Evolutionary conservation across 2,797 vertebrate species (phyloP), one percentile per base, ranked within the genome.

Genomic region (Scarus forsteni): DNA sequence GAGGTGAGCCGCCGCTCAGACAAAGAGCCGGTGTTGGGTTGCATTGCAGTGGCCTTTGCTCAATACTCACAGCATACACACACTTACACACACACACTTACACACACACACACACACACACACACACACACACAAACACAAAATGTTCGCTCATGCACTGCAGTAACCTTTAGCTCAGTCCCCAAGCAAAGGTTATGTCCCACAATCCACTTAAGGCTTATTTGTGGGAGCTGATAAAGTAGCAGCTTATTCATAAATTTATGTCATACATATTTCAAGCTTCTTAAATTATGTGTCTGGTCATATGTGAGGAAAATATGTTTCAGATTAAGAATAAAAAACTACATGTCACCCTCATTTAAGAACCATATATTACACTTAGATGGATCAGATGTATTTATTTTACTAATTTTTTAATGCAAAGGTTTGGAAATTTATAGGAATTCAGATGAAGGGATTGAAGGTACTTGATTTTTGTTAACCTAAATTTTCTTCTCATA

Each of bases 11-110:
- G 71, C 69, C 1, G 70, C 80, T 69, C 83, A 80, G 61, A 88
- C 90, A 91, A 93, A 92, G 85, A 84, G 67, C 71, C 57, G 91
- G 89, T 93, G 85, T 93, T 89, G 54, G 79, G 90, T 94, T 93
- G 88, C 92, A 89, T 57, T 67, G 80, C 88, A 87, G 82, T 80
- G 79, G 84, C 88, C 80, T 85, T 85, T 75, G 82, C 88, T 91
- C 86, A 89, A 91, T 89, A 85, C 81, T 85, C 78, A 87, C 66
- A 53, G 49, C 43, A 64, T 62, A 52, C 61, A 73, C 57, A 39
- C 72, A 61, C 70, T 56, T 59, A 65, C 60, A 54, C 60, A 53
- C 66, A 59, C 74, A 59, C 57, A 46, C 50, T 62, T 57, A 54
- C 64, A 80, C 54, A 43, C 72, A 65, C 66, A 56, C 66, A 68